Conservation (phyloP, 2,888 invertebrate species). For the Troglohyphantes excavatus region DNA sequence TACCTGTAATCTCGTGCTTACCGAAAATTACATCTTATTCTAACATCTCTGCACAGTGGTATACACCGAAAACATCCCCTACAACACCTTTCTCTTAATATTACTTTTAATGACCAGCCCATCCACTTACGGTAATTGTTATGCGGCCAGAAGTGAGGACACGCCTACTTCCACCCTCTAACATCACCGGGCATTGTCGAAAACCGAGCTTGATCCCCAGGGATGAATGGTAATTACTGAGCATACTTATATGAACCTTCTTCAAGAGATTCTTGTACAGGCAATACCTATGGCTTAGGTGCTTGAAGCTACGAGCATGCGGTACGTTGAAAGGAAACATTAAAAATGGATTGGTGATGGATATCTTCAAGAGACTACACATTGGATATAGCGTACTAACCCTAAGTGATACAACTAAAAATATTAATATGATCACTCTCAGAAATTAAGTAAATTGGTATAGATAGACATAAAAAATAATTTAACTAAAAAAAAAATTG, state of each 20-base stretch:
- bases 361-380: no score
- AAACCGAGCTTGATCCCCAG: constrained; percentile 60
- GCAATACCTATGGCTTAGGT: constrained; percentile 66
- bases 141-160: constrained; percentile 68
- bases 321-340: no score
- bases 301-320: not conserved
- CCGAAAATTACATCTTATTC: constrained; percentile 46
- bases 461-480: no score
- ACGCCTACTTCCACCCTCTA: constrained; percentile 65
- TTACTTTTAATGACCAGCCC: constrained; percentile 63
- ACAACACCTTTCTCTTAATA: constrained; percentile 67
- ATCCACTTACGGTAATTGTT: constrained; percentile 78
- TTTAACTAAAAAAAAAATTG: no score
- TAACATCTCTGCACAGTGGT: constrained; percentile 19
- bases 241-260: constrained; percentile 54
- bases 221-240: constrained; percentile 58
- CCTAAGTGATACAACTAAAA: no score
- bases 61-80: constrained; percentile 45
- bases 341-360: no score
- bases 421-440: no score
- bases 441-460: no score
- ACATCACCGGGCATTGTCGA: constrained; percentile 63
- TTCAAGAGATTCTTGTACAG: constrained; percentile 47
- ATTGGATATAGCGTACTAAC: no score
- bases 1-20: constrained; percentile 22